Percentiles rank a stretch among this genome's conserved stretches.
Conservation (phyloP, 1,140 invertebrate genomes). For the Teleogryllus occipitalis region DNA sequence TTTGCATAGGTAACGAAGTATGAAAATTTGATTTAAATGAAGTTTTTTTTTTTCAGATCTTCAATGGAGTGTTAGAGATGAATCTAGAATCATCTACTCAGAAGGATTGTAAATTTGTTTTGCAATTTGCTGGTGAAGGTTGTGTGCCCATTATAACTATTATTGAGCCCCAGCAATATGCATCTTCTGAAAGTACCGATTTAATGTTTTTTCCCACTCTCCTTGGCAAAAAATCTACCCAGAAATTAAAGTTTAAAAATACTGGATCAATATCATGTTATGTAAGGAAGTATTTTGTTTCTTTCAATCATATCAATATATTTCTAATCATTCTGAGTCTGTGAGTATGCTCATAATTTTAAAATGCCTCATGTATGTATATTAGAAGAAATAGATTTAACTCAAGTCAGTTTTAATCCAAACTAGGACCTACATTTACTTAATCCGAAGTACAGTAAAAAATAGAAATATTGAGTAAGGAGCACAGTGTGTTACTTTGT, state of each 20-base stretch:
- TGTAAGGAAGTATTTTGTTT: neutral
- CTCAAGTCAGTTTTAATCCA: too few relatives aligned
- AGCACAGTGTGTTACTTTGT: too few relatives aligned
- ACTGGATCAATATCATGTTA: constrained; percentile 27
- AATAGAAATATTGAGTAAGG: too few relatives aligned
- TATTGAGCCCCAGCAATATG: constrained; percentile 26
- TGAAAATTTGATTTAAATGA: constrained; percentile 7
- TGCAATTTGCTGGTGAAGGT: constrained; percentile 32
- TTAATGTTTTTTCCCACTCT: constrained; percentile 29
- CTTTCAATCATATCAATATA: too few relatives aligned
- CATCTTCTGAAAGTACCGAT: neutral
- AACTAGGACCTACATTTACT: too few relatives aligned
- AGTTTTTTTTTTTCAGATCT: constrained; percentile 23
- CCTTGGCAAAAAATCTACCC: constrained; percentile 23
- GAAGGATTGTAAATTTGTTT: constrained; percentile 20
- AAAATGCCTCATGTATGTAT: too few relatives aligned
- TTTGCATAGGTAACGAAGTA: neutral
- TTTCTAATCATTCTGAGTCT: too few relatives aligned
- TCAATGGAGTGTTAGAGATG: constrained; percentile 23
- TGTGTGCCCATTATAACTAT: constrained; percentile 33
- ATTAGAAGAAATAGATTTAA: too few relatives aligned
- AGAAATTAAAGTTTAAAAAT: constrained; percentile 29
- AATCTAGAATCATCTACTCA: constrained; percentile 26
- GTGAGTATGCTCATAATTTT: too few relatives aligned
- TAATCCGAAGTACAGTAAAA: too few relatives aligned